phyloP scores from a whole-genome alignment of 2,888 invertebrate species.

The Melitaea athalia region DNA sequence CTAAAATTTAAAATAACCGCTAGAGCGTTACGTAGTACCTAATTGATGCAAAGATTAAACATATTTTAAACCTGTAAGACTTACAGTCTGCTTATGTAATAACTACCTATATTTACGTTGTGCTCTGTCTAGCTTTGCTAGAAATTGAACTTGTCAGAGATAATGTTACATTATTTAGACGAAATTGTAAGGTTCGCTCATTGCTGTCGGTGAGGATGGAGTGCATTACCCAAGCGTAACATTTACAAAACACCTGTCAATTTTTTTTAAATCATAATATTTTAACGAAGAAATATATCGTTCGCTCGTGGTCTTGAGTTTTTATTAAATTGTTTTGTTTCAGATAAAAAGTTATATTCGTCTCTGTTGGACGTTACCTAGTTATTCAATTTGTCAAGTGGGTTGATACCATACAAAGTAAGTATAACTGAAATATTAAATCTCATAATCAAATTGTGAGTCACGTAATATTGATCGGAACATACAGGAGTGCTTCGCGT shows the following conservation, averaged over 20 bases:
- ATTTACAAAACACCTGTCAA: slow-evolving; percentile 14
- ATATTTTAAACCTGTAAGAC: not conserved
- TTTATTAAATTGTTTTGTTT: not conserved
- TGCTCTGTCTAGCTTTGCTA: not conserved
- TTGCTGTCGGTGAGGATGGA: slow-evolving; percentile 28
- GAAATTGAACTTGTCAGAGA: slow-evolving; percentile 12
- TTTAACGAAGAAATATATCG: slow-evolving; percentile 1
- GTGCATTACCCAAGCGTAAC: slow-evolving; percentile 28
- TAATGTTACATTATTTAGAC: slow-evolving; percentile 10
- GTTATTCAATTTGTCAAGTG: slow-evolving; percentile 10
- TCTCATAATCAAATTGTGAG: slow-evolving; percentile 43
- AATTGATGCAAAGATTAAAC: not conserved
- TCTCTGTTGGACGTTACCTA: not conserved
- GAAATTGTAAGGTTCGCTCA: slow-evolving; percentile 10
- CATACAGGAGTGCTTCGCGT: slow-evolving; percentile 28
- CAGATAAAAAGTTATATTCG: not conserved
- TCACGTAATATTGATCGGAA: slow-evolving; percentile 40
- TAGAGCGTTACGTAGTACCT: not conserved
- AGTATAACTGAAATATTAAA: slow-evolving; percentile 42
- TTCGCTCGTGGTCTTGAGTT: not conserved
- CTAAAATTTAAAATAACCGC: not conserved
- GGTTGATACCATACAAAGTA: slow-evolving; percentile 40
- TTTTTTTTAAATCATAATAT: not conserved
- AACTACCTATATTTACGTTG: too few species aligned
- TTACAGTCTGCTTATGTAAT: not conserved